These are phyloP conservation scores for Eretmochelys imbricata DNA, from an alignment of 2,113 vertebrate genomes.

Conservation along the genomic window DNA sequence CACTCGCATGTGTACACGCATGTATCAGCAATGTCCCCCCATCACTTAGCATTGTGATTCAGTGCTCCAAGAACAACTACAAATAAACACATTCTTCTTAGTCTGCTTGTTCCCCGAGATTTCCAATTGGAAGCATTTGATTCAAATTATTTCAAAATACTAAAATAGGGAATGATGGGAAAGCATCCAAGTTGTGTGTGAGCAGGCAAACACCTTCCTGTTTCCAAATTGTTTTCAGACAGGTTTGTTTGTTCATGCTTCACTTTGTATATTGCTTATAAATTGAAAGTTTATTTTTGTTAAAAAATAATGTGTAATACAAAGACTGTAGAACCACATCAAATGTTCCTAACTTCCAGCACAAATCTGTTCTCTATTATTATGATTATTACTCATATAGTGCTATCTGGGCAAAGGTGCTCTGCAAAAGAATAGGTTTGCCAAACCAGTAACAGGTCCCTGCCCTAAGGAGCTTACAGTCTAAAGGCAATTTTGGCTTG, in stretches of 20 bases:
- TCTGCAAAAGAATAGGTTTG: conserved; percentile 42
- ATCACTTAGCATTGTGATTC: neutral
- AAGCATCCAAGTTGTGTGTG: conserved; percentile 42
- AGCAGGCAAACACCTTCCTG: conserved; percentile 37
- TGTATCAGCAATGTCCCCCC: neutral
- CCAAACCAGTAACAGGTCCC: conserved; percentile 65
- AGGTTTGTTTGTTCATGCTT: conserved; percentile 49
- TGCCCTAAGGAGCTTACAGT: conserved; percentile 50
- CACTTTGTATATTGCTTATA: conserved; percentile 59
- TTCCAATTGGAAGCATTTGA: conserved; percentile 44
- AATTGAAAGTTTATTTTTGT: conserved; percentile 59
- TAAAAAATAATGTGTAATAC: conserved; percentile 57
- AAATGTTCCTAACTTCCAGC: conserved; percentile 60
- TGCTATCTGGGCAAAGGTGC: conserved; percentile 45
- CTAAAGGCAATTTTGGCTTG: conserved; percentile 60
- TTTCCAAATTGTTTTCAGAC: conserved; percentile 48
- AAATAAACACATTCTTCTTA: neutral
- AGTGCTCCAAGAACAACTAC: neutral
- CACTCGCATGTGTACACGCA: neutral
- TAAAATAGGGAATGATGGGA: neutral
- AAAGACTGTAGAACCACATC: conserved; percentile 62
- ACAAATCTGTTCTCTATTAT: conserved; percentile 72
- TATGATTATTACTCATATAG: conserved; percentile 15
- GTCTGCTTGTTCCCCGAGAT: conserved; percentile 23
- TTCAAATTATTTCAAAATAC: conserved; percentile 38